A percentile compares a stretch with the other conserved stretches of the same genome.
These are phyloP conservation scores for Drosophila aldrichi DNA, from an alignment of 2,888 invertebrate genomes.

Conservation along the genomic window DNA sequence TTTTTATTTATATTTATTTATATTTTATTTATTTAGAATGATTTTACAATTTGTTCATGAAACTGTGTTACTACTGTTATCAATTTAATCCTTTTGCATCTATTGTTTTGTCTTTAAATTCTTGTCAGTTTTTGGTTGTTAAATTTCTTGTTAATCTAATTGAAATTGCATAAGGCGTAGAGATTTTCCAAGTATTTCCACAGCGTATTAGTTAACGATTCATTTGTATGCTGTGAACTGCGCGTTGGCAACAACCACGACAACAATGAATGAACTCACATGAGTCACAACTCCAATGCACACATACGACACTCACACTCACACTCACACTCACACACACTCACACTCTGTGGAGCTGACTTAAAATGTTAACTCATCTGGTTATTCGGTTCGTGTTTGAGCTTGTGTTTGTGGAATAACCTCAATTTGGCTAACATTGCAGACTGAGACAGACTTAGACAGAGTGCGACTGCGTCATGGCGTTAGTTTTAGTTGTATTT, in stretches of 20 bases:
- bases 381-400: slow-evolving; percentile 29
- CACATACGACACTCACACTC: slow-evolving; percentile 7
- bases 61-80: too few relatives aligned
- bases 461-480: slow-evolving; percentile 71
- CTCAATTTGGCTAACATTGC: slow-evolving; percentile 76
- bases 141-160: not conserved
- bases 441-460: slow-evolving; percentile 65
- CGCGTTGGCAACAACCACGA: slow-evolving; percentile 22
- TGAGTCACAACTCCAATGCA: slow-evolving; percentile 51
- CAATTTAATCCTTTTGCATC: too few relatives aligned
- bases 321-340: slow-evolving; percentile 18
- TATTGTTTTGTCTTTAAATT: not conserved
- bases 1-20: not conserved
- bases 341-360: slow-evolving; percentile 37
- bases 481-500: slow-evolving; percentile 51
- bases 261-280: slow-evolving; percentile 57
- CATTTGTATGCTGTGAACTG: slow-evolving; percentile 50
- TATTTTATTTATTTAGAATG: too few relatives aligned
- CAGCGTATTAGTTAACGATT: slow-evolving; percentile 43
- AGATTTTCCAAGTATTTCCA: slow-evolving; percentile 27
- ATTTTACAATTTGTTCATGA: too few relatives aligned
- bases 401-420: slow-evolving; percentile 68
- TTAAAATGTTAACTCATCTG: slow-evolving; percentile 78
- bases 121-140: not conserved
- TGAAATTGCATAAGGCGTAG: slow-evolving; percentile 19